Evolutionary conservation across 2,797 vertebrate genomes (phyloP).

Genomic region (Sebastes trivittatus): DNA sequence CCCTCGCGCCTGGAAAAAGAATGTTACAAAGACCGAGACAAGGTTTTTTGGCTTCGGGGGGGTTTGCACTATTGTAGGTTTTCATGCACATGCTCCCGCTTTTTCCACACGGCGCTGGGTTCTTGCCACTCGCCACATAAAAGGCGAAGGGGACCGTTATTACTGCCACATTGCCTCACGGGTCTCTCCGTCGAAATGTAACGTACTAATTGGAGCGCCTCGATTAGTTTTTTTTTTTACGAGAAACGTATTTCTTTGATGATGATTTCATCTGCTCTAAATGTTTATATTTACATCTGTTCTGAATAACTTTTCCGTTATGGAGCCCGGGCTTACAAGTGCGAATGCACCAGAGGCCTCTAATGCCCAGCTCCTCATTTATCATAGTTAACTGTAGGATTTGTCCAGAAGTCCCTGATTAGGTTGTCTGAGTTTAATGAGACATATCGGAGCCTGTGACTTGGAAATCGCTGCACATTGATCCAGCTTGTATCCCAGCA

Average conservation of each 20-base stretch:
- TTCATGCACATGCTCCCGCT: slow-evolving; percentile 56
- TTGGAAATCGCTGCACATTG: slow-evolving; percentile 54
- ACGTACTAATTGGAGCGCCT: slow-evolving; percentile 50
- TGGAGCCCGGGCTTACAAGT: not conserved
- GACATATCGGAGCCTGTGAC: slow-evolving; percentile 53
- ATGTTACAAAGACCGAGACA: slow-evolving; percentile 52
- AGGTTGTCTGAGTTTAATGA: slow-evolving; percentile 68
- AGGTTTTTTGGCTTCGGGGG: slow-evolving; percentile 26
- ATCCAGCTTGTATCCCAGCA: slow-evolving; percentile 36
- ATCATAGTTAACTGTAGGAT: slow-evolving; percentile 67
- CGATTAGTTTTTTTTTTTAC: slow-evolving; percentile 45
- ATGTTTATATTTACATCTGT: slow-evolving; percentile 67
- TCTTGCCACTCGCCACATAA: slow-evolving; percentile 64
- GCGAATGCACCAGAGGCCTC: not conserved
- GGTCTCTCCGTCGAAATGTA: slow-evolving; percentile 35
- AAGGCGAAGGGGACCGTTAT: slow-evolving; percentile 55
- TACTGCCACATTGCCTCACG: slow-evolving; percentile 59
- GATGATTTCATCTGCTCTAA: slow-evolving; percentile 58
- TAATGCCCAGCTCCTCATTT: slow-evolving; percentile 43
- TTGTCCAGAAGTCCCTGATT: slow-evolving; percentile 62
- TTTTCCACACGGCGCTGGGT: slow-evolving; percentile 51
- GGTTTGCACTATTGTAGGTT: slow-evolving; percentile 37
- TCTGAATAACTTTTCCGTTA: slow-evolving; percentile 33
- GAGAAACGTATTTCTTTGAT: slow-evolving; percentile 46
- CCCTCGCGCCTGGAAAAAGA: slow-evolving; percentile 69